Evolutionary conservation across 2,888 invertebrate genomes (phyloP).

Genomic region (Aromia moschata): DNA sequence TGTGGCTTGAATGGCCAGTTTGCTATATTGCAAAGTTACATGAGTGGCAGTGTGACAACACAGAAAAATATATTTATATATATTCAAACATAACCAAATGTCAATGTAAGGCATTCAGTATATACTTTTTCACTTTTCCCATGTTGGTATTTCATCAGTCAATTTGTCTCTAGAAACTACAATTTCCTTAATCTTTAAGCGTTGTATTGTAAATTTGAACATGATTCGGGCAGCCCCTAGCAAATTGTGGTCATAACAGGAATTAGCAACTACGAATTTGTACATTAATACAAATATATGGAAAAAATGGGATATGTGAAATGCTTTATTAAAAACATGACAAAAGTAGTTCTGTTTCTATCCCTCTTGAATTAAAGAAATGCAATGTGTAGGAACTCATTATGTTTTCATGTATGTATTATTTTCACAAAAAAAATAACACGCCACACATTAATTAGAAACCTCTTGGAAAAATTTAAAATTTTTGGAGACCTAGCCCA

Average conservation of each 20-base stretch:
- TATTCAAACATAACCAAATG: constrained; percentile 12
- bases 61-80: constrained; percentile 1
- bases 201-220: constrained; percentile 26
- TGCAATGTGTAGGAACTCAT: constrained; percentile 30
- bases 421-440: no score
- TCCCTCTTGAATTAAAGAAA: constrained; percentile 28
- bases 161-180: constrained; percentile 25
- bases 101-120: constrained; percentile 25
- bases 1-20: constrained; percentile 4
- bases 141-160: constrained; percentile 24
- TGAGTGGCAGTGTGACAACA: constrained; percentile 16
- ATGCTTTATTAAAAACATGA: constrained; percentile 26
- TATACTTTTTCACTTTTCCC: constrained; percentile 17
- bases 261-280: constrained; percentile 39
- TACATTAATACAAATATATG: constrained; percentile 43
- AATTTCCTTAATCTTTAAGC: constrained; percentile 22
- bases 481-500: no score
- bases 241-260: constrained; percentile 29
- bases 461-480: no score
- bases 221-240: constrained; percentile 23
- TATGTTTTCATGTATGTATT: constrained; percentile 3
- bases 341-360: constrained; percentile 16
- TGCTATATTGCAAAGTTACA: constrained; percentile 22
- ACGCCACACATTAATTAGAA: no score
- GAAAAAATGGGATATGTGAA: constrained; percentile 47